A percentile compares a stretch with the other conserved stretches of the same genome.
Evolutionary conservation across 1,140 invertebrate genomes (phyloP).

Genomic region (Chrysopa pallens): DNA sequence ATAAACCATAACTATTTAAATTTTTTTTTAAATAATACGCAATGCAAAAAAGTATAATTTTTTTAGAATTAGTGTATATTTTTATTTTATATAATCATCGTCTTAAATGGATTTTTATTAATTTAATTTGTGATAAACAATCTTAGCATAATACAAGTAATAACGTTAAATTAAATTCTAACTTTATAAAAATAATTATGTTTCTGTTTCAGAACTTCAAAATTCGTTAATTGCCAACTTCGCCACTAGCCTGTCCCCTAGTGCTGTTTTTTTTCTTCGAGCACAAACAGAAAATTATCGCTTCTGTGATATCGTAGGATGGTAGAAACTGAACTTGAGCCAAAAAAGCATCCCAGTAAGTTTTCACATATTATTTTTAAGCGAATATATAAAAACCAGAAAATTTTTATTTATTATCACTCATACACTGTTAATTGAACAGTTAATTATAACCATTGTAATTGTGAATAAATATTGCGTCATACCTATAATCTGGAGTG

Average conservation of each 20-base stretch:
- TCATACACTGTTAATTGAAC: background rate
- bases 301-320: background rate
- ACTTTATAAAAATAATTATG: background rate
- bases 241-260: background rate
- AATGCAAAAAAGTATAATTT: too few species aligned
- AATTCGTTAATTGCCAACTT: background rate
- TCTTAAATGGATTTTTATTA: too few species aligned
- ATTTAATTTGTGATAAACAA: too few species aligned
- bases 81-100: too few species aligned
- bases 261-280: background rate
- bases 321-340: background rate
- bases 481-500: background rate
- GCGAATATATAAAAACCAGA: background rate
- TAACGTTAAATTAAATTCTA: too few species aligned
- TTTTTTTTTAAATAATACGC: too few species aligned
- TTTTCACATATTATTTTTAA: background rate
- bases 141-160: too few species aligned
- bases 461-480: background rate
- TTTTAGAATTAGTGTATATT: too few species aligned
- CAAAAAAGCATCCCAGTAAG: background rate
- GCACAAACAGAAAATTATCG: background rate
- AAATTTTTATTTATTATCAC: background rate
- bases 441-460: background rate
- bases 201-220: background rate
- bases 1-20: too few species aligned